A percentile compares a stretch with the other conserved stretches of the same genome.
Conservation (phyloP, 2,888 invertebrate genomes). For the Minunthozetes semirufus region DNA sequence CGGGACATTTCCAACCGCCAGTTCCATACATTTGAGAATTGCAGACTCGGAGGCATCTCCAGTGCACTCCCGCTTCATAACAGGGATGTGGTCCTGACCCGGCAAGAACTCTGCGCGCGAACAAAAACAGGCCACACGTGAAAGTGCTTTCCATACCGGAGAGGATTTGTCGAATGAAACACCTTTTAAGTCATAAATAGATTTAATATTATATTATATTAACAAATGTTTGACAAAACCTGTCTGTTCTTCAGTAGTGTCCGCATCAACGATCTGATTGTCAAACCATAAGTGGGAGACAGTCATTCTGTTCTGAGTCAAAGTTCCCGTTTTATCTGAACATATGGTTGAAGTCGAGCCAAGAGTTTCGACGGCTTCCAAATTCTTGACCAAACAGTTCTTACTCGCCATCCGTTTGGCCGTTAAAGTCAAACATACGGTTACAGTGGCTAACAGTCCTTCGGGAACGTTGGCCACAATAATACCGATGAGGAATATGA, state of each 20-base stretch:
- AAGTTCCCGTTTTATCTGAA: slow-evolving; percentile 98
- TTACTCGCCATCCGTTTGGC: slow-evolving; percentile 99
- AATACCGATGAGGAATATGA: slow-evolving; percentile 98
- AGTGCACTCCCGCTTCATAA: slow-evolving; percentile 70
- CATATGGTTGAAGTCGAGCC: slow-evolving; percentile 99
- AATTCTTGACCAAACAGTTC: slow-evolving; percentile 97
- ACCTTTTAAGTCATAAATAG: slow-evolving; percentile 49
- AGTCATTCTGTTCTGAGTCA: slow-evolving; percentile 98
- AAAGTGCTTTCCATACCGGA: slow-evolving; percentile 76
- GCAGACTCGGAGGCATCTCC: slow-evolving; percentile 65
- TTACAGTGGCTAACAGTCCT: slow-evolving; percentile 95
- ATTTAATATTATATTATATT: no score
- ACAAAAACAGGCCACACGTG: slow-evolving; percentile 90
- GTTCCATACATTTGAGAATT: slow-evolving; percentile 59
- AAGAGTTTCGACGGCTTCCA: slow-evolving; percentile 97
- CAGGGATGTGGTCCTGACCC: slow-evolving; percentile 83
- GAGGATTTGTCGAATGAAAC: slow-evolving; percentile 80
- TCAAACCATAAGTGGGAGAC: slow-evolving; percentile 99
- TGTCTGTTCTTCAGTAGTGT: slow-evolving; percentile 62
- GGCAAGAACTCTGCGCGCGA: slow-evolving; percentile 97
- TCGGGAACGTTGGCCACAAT: slow-evolving; percentile 99
- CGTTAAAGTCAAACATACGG: slow-evolving; percentile 72
- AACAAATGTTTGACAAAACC: no score
- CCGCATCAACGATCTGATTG: slow-evolving; percentile 96
- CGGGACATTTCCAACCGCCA: slow-evolving; percentile 55